Evolutionary conservation across 2,888 invertebrate genomes (phyloP), one percentile per base, ranked within the genome.

Genomic region (Physocephala rufipes): DNA sequence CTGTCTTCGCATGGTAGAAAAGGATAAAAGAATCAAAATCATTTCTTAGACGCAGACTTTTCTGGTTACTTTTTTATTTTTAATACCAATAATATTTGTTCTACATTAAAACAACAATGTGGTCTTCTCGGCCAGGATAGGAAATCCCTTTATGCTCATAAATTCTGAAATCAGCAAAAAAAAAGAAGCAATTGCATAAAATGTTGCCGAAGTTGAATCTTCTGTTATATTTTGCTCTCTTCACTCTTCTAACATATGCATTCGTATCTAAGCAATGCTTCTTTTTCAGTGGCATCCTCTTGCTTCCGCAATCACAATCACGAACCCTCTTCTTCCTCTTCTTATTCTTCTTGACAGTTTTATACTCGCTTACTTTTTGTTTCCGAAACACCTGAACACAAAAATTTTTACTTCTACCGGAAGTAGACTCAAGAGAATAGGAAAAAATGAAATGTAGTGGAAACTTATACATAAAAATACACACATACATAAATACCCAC

Each of bases 381-480:
- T 36, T 36, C 4, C 36, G 36, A 28, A 63, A 13, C 45, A 67
- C 67, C 67, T 67, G 59, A 21, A 28, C 47, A 51, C 47, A 19
- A 67, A 67, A 64, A 47, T 13, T 7, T 49, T 49, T 13, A 19
- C 3, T 45, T 58, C 59, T 45, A 21, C 24, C 59, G 47, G 28
- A 67, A 67, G 58, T 67, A 47, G 67, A 67, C 67, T 47, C 58
- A 24, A 9, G 67, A 67, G 67, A 59, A 58, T 59, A 55, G 58
- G 55, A n/a, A 59, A 49, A 15, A 49, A n/a, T n/a, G n/a, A n/a
- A n/a, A n/a, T n/a, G n/a, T n/a, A n/a, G n/a, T n/a, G 3, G 15
- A 49, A 49, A 9, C 9, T 36, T 36, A 7, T 36, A 36, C 9
- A 36, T 19, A 49, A 4, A n/a, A 2, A 24, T 24, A 70, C 24